Evolutionary conservation across 2,797 vertebrate species (phyloP).

Genomic region (Benthosema pterotum): DNA sequence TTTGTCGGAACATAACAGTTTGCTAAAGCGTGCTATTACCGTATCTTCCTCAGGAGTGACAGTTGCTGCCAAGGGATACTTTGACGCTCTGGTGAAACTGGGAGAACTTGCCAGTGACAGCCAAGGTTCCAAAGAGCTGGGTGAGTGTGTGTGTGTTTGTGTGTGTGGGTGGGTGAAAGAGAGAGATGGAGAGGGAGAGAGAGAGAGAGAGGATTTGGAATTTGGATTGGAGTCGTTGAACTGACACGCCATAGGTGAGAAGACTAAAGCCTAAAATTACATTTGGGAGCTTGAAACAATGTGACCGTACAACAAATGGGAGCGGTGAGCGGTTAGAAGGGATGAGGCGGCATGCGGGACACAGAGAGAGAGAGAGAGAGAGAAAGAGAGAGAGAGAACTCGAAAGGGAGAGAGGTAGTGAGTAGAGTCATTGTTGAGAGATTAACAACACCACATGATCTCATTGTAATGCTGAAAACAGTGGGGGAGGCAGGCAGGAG

Average conservation of each 20-base stretch:
- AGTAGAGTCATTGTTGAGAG: conserved; percentile 85
- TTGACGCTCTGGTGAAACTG: conserved; percentile 86
- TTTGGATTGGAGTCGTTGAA: no score
- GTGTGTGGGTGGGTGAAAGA: conserved; percentile 29
- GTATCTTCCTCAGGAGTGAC: conserved; percentile 78
- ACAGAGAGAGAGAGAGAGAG: conserved; percentile 43
- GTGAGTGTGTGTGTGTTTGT: conserved; percentile 82
- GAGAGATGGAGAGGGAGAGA: conserved; percentile 11
- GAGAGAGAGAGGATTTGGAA: conserved; percentile 33
- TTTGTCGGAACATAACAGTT: not conserved
- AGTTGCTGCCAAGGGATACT: conserved; percentile 87
- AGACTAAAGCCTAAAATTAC: no score
- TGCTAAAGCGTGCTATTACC: conserved; percentile 8
- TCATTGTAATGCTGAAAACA: conserved; percentile 85
- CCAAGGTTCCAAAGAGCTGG: conserved; percentile 88
- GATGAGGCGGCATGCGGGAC: conserved; percentile 64
- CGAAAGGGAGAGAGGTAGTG: conserved; percentile 69
- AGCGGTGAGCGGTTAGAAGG: conserved; percentile 55
- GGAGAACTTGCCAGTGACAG: conserved; percentile 87
- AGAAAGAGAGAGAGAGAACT: conserved; percentile 21
- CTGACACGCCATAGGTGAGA: no score
- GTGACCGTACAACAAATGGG: conserved; percentile 1
- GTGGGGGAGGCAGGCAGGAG: conserved; percentile 80
- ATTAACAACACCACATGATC: conserved; percentile 90
- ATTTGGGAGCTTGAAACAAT: no score